Evolutionary conservation across 2,888 invertebrate genomes (phyloP).

Genomic region (Girardia tigrina): DNA sequence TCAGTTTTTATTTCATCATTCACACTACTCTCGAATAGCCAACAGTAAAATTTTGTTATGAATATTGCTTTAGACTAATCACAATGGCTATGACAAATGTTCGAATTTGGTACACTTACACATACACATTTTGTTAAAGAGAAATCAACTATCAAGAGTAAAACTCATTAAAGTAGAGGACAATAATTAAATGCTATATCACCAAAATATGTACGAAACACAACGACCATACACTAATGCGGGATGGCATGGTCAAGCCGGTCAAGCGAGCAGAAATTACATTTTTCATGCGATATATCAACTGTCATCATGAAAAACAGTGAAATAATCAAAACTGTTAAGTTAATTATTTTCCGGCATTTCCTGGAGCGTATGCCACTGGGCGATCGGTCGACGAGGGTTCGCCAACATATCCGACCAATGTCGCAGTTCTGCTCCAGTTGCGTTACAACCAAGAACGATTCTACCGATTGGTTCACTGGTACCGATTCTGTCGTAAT

Average conservation of each 20-base stretch:
- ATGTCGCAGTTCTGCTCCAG: slow-evolving; percentile 37
- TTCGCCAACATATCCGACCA: slow-evolving; percentile 38
- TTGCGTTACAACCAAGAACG: slow-evolving; percentile 37
- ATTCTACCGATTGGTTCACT: slow-evolving; percentile 39
- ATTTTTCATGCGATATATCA: background rate
- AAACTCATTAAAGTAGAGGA: slow-evolving; percentile 17
- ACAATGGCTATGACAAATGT: slow-evolving; percentile 6
- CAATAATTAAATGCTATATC: slow-evolving; percentile 9
- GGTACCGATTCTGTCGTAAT: slow-evolving; percentile 38
- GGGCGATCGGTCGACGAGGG: slow-evolving; percentile 38
- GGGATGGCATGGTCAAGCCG: background rate
- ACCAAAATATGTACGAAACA: background rate
- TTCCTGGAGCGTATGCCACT: slow-evolving; percentile 38
- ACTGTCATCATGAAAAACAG: background rate
- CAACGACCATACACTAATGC: background rate
- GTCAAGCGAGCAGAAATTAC: background rate
- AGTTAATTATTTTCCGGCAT: slow-evolving; percentile 35
- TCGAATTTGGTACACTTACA: background rate
- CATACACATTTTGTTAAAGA: background rate
- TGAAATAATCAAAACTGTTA: background rate
- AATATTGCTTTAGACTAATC: background rate
- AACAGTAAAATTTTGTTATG: background rate
- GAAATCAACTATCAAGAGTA: background rate
- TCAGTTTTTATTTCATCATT: background rate
- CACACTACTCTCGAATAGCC: background rate